phyloP scores from a whole-genome alignment of 2,113 vertebrate genomes.

The Clarias batrachus region DNA sequence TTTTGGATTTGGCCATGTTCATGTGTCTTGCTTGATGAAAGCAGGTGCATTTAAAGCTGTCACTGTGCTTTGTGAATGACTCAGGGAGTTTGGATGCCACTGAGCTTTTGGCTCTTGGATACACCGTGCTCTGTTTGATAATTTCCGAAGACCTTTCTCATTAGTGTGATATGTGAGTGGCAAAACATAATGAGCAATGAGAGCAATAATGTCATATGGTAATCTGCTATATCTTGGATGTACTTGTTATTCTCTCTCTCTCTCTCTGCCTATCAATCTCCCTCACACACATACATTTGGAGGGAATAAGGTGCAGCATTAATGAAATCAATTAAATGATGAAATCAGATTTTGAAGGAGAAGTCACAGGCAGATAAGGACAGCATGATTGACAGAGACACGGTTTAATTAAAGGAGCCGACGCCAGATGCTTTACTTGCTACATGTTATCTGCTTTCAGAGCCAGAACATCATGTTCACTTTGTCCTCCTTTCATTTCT shows the following conservation, averaged over 20 bases:
- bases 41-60: conserved; percentile 10
- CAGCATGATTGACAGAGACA: conserved; percentile 49
- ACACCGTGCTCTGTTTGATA: background rate
- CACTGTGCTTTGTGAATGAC: background rate
- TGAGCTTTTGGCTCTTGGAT: background rate
- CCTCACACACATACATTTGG: background rate
- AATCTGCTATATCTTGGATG: conserved; percentile 14
- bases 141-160: conserved; percentile 32
- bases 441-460: conserved; percentile 12
- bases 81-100: background rate
- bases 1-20: background rate
- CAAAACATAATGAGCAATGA: conserved; percentile 31
- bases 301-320: conserved; percentile 35
- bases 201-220: background rate
- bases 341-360: conserved; percentile 53
- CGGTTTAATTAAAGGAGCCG: conserved; percentile 51
- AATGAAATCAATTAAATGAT: conserved; percentile 59
- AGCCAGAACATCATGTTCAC: conserved; percentile 48
- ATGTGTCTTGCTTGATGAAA: background rate
- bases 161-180: conserved; percentile 32
- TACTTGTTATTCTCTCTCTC: conserved; percentile 13
- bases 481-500: conserved; percentile 3
- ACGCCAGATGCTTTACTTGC: background rate
- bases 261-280: conserved; percentile 3
- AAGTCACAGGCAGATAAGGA: conserved; percentile 47